These are phyloP conservation scores for Hemichromis elongatus DNA, from an alignment of 2,113 vertebrate genomes.

Conservation along the genomic window DNA sequence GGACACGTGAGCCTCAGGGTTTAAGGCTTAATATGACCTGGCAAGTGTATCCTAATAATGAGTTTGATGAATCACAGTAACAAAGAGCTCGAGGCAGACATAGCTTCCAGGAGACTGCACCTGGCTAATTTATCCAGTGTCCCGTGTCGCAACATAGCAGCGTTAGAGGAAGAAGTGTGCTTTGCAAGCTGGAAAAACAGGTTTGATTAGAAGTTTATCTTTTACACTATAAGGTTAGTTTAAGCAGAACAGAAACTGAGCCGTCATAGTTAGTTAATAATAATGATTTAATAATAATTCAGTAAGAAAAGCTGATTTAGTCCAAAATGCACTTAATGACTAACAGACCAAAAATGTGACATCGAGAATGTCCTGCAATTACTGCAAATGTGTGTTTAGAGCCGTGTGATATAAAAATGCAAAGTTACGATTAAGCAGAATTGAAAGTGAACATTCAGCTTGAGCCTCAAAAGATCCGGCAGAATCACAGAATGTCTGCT, in stretches of 20 bases:
- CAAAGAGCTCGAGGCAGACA: neutral
- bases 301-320: neutral
- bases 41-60: neutral
- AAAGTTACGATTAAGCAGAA: neutral
- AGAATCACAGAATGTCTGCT: neutral
- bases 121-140: neutral
- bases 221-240: neutral
- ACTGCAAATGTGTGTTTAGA: neutral
- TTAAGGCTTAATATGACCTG: neutral
- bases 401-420: neutral
- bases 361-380: neutral
- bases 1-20: neutral
- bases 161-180: neutral
- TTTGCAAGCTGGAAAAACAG: neutral
- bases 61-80: rapidly evolving
- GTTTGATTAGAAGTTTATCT: neutral
- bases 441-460: neutral
- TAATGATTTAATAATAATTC: neutral
- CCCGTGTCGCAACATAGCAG: too few species aligned
- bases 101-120: too few species aligned
- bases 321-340: neutral
- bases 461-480: rapidly evolving
- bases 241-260: neutral
- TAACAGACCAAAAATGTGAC: neutral
- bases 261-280: neutral